phyloP scores from a whole-genome alignment of 1,140 invertebrate species.

The Euglossa dilemma region DNA sequence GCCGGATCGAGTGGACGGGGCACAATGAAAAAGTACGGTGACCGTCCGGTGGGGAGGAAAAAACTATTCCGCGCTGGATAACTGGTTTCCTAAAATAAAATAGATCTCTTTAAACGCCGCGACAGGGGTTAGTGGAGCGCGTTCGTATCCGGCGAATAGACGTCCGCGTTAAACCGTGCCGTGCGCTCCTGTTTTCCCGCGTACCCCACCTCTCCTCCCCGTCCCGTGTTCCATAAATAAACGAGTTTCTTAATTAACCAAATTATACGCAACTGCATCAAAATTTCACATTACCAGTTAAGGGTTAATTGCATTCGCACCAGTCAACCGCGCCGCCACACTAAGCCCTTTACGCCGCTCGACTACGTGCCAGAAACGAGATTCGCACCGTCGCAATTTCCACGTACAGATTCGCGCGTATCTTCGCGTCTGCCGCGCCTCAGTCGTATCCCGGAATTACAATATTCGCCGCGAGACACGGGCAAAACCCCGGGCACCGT shows the following conservation, averaged over 20 bases:
- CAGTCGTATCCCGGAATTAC: slow-evolving; percentile 26
- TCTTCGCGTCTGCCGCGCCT: slow-evolving; percentile 23
- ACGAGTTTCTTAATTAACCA: slow-evolving; percentile 69
- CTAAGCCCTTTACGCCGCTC: slow-evolving; percentile 67
- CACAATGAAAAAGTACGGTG: slow-evolving; percentile 15
- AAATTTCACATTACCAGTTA: slow-evolving; percentile 68
- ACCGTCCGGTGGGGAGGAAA: background rate
- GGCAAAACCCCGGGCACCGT: background rate
- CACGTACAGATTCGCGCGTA: slow-evolving; percentile 50
- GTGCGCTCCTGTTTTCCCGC: slow-evolving; percentile 32
- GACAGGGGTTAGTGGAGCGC: slow-evolving; percentile 10
- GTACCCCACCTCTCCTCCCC: no score
- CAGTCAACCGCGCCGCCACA: slow-evolving; percentile 59
- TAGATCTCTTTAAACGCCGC: slow-evolving; percentile 1
- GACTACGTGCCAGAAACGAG: slow-evolving; percentile 64
- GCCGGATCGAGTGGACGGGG: background rate
- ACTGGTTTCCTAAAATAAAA: slow-evolving; percentile 28
- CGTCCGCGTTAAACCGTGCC: slow-evolving; percentile 11
- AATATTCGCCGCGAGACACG: slow-evolving; percentile 3
- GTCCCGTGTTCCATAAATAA: slow-evolving; percentile 36
- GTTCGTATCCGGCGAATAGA: slow-evolving; percentile 34
- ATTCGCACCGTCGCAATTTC: slow-evolving; percentile 69
- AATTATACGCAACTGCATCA: slow-evolving; percentile 67
- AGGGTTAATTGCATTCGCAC: slow-evolving; percentile 69
- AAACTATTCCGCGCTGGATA: slow-evolving; percentile 19